Conservation (phyloP, 2,113 vertebrate genomes). For the Zosterops lateralis region DNA sequence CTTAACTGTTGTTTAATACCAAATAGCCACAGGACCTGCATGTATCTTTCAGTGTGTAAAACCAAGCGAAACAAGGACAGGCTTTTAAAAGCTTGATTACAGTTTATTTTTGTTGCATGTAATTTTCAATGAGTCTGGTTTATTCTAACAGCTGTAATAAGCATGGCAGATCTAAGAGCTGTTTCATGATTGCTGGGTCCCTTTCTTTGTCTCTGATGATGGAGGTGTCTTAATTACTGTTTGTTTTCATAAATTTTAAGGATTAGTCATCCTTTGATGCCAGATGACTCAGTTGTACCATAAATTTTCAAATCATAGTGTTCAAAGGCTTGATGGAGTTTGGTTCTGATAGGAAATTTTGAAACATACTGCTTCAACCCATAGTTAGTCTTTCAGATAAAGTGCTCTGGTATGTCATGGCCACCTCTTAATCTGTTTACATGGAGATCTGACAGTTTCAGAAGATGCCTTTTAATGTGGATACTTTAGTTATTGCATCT, state of each 20-base stretch:
- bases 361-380: not conserved
- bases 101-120: conserved; percentile 50
- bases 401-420: not conserved
- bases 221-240: conserved; percentile 61
- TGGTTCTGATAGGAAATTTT: not conserved
- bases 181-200: conserved; percentile 23
- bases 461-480: conserved; percentile 8
- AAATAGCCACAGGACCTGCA: not conserved
- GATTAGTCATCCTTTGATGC: conserved; percentile 63
- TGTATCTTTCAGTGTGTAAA: not conserved
- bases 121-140: conserved; percentile 18
- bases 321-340: conserved; percentile 35
- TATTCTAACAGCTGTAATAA: conserved; percentile 34
- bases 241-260: conserved; percentile 58
- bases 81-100: conserved; percentile 32
- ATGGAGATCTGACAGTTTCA: conserved; percentile 16
- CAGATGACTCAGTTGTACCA: conserved; percentile 39
- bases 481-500: conserved; percentile 3
- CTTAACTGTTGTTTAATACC: not conserved
- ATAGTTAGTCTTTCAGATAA: conserved; percentile 15
- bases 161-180: conserved; percentile 33
- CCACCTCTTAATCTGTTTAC: conserved; percentile 25
- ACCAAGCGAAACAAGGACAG: not conserved
- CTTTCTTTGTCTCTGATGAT: conserved; percentile 42
- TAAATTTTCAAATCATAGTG: not conserved